Percentiles rank a stretch among this genome's conserved stretches.
Conservation (phyloP, 2,888 invertebrate species). For the Malthinus flaveolus region DNA sequence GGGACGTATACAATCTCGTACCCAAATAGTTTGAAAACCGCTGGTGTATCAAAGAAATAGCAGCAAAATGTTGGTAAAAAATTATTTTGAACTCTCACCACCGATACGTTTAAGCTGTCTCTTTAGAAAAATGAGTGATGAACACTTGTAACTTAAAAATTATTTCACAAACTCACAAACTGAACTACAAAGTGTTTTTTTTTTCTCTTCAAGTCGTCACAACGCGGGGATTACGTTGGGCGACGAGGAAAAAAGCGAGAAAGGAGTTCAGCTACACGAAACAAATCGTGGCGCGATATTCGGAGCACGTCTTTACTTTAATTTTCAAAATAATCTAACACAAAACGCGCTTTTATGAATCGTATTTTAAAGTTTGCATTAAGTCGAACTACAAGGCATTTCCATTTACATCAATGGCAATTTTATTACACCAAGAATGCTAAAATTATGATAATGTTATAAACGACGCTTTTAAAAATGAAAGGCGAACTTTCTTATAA, state of each 20-base stretch:
- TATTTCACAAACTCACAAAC: slow-evolving; percentile 21
- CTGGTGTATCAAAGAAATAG: no score
- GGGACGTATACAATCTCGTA: no score
- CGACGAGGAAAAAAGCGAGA: background rate
- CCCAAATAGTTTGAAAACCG: no score
- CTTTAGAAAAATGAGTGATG: slow-evolving; percentile 17
- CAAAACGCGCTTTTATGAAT: slow-evolving; percentile 27
- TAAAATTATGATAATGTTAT: slow-evolving; percentile 27
- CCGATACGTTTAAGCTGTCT: background rate
- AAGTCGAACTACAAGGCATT: slow-evolving; percentile 27
- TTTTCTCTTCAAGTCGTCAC: background rate
- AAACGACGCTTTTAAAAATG: no score
- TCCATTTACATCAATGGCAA: slow-evolving; percentile 29
- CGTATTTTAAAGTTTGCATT: slow-evolving; percentile 24
- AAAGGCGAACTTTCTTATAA: no score
- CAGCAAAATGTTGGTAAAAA: no score
- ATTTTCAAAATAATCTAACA: slow-evolving; percentile 26
- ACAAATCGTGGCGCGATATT: slow-evolving; percentile 2
- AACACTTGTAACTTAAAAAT: slow-evolving; percentile 18
- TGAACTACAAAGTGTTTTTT: slow-evolving; percentile 23
- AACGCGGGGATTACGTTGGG: background rate
- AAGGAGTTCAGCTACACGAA: background rate
- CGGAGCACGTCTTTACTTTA: slow-evolving; percentile 20
- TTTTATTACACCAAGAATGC: slow-evolving; percentile 24
- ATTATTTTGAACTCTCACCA: no score